A percentile compares a stretch with the other conserved stretches of the same genome.
Conservation (phyloP, 2,113 vertebrate genomes). For the Ceuthmochares aereus region DNA sequence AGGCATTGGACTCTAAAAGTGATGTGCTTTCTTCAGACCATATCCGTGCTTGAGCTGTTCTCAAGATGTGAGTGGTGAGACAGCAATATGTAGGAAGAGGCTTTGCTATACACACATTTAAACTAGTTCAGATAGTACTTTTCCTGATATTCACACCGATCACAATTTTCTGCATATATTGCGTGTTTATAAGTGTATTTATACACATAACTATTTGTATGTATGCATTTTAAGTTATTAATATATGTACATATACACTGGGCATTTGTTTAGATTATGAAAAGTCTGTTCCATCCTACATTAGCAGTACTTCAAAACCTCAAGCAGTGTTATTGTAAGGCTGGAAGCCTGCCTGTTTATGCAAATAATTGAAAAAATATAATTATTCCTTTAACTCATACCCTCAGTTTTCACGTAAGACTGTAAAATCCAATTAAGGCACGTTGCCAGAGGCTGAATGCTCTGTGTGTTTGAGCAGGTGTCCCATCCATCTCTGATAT, state of each 20-base stretch:
- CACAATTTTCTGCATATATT: background rate
- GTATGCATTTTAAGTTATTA: background rate
- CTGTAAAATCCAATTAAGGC: background rate
- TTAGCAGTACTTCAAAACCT: background rate
- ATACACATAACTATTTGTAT: background rate
- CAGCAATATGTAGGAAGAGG: background rate
- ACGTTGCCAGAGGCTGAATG: background rate
- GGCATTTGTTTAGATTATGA: background rate
- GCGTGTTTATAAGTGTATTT: background rate
- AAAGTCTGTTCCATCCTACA: background rate
- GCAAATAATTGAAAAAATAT: background rate
- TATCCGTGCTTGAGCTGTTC: background rate
- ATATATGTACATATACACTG: too few relatives aligned
- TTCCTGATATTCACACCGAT: background rate
- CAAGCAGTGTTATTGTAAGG: background rate
- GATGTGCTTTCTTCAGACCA: background rate
- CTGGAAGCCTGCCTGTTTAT: background rate
- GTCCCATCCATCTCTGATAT: background rate
- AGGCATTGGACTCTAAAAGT: background rate
- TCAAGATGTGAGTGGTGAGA: background rate
- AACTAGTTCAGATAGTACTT: background rate
- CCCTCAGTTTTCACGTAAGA: background rate
- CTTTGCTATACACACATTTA: background rate
- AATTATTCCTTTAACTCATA: background rate
- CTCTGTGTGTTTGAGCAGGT: background rate